A percentile compares a stretch with the other conserved stretches of the same genome.
These are phyloP conservation scores for Aphis gossypii DNA, from an alignment of 1,140 invertebrate species.

Conservation along the genomic window DNA sequence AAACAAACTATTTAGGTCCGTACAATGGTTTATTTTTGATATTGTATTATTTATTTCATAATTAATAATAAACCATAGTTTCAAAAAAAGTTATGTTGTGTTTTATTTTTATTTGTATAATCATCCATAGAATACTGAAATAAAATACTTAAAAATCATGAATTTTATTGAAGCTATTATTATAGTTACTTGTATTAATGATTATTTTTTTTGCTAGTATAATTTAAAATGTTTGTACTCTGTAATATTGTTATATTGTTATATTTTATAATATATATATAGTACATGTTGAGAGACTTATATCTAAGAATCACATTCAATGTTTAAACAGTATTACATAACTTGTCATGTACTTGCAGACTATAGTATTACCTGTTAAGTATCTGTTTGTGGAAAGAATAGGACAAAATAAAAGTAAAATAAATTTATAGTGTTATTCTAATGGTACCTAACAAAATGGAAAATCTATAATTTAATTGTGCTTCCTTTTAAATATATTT, in stretches of 20 bases:
- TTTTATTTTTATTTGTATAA: slow-evolving; percentile 41
- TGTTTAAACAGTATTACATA: not conserved
- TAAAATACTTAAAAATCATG: not conserved
- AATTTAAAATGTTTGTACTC: not conserved
- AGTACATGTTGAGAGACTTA: not conserved
- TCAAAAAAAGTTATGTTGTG: not conserved
- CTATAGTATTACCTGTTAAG: not conserved
- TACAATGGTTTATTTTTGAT: slow-evolving; percentile 51
- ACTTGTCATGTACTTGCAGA: not conserved
- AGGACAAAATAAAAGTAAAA: not conserved
- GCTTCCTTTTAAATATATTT: not conserved
- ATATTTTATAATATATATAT: slow-evolving; percentile 36
- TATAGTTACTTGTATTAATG: not conserved
- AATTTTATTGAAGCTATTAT: not conserved
- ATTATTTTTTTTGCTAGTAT: not conserved
- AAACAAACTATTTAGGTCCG: slow-evolving; percentile 21
- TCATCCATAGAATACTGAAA: not conserved
- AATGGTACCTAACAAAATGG: not conserved
- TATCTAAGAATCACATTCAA: not conserved
- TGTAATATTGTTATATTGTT: slow-evolving; percentile 30
- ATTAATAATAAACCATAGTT: slow-evolving; percentile 56
- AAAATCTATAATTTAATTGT: not conserved
- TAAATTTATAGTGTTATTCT: not conserved
- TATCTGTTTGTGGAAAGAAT: not conserved
- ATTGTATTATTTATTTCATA: slow-evolving; percentile 34